Evolutionary conservation across 2,797 vertebrate species (phyloP), one percentile per base, ranked within the genome.

Genomic region (Mallotus villosus): DNA sequence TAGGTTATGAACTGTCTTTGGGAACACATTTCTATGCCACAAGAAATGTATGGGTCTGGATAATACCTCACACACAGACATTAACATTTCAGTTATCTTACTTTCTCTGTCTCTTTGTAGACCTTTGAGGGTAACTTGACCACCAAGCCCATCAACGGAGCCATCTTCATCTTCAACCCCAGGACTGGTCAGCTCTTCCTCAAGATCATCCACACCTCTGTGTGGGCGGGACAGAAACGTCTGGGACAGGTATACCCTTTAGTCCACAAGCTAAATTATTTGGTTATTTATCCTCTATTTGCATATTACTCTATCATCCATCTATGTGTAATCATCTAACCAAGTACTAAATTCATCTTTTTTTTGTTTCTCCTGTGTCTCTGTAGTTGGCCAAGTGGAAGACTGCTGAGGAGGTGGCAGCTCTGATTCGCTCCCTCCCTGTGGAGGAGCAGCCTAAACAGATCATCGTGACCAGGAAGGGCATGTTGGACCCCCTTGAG

Each of bases 91-190:
- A 49, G 29, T 63, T 27, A 1, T 68, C 4, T 2, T 1, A 76
- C 7, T 75, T 0, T 73, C 37, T 64, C 37, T 73, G 46, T 64
- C 37, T 24, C 11, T 55, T 55, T 63, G 70, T 79, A 99, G 98
- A 99, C 98, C 22, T 99, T 99, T 91, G 98, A 99, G 90, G 98
- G 98, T 74, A 99, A 99, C 82, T 94, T 99, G 92, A 99, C 98
- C 55, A 99, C 98, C 0, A 99, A 99, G 88, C 97, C 98, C 63
- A 99, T 99, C 92, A 99, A 99, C 0, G 98, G 97, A 79, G 97
- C 98, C 71, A 99, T 99, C 90, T 99, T 99, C 92, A 99, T 99
- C 91, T 99, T 99, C 91, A 99, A 99, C 87, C 97, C 98, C 82
- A 96, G 97, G 76, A 99, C 98, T 2, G 98, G 98, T 5, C 98